These are phyloP conservation scores for Schizothorax lantsangensis DNA, from an alignment of 2,797 vertebrate genomes.

Conservation along the genomic window DNA sequence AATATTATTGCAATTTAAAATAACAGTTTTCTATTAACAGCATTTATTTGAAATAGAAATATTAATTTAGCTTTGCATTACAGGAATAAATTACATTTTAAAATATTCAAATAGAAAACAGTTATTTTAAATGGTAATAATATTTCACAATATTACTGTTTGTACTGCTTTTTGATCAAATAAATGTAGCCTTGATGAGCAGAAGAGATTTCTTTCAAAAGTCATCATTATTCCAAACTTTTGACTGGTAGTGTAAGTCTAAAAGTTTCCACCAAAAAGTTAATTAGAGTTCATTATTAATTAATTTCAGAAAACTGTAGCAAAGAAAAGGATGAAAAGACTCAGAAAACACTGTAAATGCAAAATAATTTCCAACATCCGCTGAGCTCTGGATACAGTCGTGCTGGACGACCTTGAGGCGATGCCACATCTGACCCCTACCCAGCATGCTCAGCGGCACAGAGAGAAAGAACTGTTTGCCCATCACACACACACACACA, in stretches of 20 bases:
- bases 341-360: neutral
- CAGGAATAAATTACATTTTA: neutral
- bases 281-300: too few species aligned
- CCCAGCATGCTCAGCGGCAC: constrained; percentile 29
- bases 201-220: neutral
- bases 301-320: neutral
- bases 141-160: neutral
- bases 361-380: neutral
- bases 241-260: neutral
- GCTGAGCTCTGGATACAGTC: constrained; percentile 11
- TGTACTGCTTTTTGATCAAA: neutral
- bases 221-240: neutral
- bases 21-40: neutral
- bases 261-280: neutral
- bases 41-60: neutral
- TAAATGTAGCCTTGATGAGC: neutral
- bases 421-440: constrained; percentile 20
- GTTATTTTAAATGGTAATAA: neutral
- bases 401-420: neutral
- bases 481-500: neutral
- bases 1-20: too few species aligned
- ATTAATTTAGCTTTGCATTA: neutral
- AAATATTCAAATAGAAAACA: neutral
- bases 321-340: neutral
- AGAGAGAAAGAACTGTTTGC: neutral